Conservation (phyloP, 1,140 invertebrate genomes). For the Drosophila malerkotliana region DNA sequence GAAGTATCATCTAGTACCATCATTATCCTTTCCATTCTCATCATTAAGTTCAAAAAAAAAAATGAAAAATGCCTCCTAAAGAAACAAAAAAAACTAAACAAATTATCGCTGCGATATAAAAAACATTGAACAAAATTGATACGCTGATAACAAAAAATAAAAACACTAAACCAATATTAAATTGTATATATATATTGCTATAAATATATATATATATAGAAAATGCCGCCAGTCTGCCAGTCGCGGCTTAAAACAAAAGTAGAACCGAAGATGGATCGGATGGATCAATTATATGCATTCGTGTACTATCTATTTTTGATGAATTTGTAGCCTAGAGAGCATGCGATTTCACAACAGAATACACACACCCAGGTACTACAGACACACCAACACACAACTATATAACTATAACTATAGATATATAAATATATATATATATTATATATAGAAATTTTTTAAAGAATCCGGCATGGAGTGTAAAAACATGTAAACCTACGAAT, state of each 20-base stretch:
- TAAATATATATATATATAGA: conserved; percentile 32
- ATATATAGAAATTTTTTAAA: conserved; percentile 32
- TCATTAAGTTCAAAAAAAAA: conserved; percentile 20
- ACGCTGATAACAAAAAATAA: conserved; percentile 23
- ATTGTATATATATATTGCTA: conserved; percentile 12
- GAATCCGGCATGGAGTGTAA: conserved; percentile 31
- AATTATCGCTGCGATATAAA: conserved; percentile 81
- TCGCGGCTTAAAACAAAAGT: conserved; percentile 34
- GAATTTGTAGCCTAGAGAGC: conserved; percentile 41
- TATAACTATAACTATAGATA: conserved; percentile 31
- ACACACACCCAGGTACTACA: conserved; percentile 5
- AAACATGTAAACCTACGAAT: conserved; percentile 26
- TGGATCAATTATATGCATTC: conserved; percentile 2
- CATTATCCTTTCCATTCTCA: conserved; percentile 29
- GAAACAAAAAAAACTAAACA: conserved; percentile 26
- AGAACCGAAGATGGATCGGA: neutral
- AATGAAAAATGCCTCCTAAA: conserved; percentile 17
- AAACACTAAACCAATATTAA: conserved; percentile 10
- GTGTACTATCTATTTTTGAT: conserved; percentile 43
- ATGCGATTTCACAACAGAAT: conserved; percentile 23
- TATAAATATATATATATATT: conserved; percentile 6
- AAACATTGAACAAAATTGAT: conserved; percentile 63
- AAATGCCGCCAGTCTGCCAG: conserved; percentile 46
- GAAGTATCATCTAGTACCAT: neutral
- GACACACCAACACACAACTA: conserved; percentile 22